phyloP scores from a whole-genome alignment of 53 echinoderm and acorn worm species.

The Echinometra lucunter region DNA sequence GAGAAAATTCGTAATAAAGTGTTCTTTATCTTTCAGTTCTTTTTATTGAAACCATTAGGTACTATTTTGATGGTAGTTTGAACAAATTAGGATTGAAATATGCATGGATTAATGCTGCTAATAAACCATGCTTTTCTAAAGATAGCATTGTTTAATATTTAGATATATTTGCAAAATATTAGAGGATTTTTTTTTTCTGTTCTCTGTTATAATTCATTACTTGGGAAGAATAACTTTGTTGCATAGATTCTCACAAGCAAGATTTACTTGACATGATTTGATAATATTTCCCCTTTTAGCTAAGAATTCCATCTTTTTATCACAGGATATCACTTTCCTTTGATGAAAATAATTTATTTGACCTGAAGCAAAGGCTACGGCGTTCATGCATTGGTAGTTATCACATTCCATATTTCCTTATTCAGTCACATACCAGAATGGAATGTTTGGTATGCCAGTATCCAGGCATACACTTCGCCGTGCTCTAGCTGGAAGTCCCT shows the following conservation, averaged over 20 bases:
- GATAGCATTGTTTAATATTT: too few species aligned
- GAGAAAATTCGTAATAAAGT: background rate
- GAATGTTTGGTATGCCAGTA: slow-evolving; percentile 60
- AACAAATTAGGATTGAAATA: too few species aligned
- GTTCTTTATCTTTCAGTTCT: background rate
- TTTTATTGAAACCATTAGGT: background rate
- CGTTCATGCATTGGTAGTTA: slow-evolving; percentile 37
- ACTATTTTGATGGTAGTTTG: background rate
- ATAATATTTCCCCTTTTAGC: background rate
- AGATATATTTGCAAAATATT: too few species aligned
- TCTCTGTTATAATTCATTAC: too few species aligned
- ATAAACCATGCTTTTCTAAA: too few species aligned
- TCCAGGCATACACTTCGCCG: background rate
- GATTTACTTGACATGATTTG: too few species aligned
- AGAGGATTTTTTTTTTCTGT: too few species aligned
- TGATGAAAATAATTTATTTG: background rate
- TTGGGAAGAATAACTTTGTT: too few species aligned
- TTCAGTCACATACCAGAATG: slow-evolving; percentile 61
- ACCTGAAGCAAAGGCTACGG: slow-evolving; percentile 19
- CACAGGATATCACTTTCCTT: background rate
- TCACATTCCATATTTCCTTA: slow-evolving; percentile 70
- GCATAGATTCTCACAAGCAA: too few species aligned
- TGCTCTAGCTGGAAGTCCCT: slow-evolving; percentile 34
- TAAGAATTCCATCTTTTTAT: background rate
- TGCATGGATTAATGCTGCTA: too few species aligned